Percentiles rank a stretch among this genome's conserved stretches.
Conservation (phyloP, 2,888 invertebrate species). For the Phoenoteleia sp. region DNA sequence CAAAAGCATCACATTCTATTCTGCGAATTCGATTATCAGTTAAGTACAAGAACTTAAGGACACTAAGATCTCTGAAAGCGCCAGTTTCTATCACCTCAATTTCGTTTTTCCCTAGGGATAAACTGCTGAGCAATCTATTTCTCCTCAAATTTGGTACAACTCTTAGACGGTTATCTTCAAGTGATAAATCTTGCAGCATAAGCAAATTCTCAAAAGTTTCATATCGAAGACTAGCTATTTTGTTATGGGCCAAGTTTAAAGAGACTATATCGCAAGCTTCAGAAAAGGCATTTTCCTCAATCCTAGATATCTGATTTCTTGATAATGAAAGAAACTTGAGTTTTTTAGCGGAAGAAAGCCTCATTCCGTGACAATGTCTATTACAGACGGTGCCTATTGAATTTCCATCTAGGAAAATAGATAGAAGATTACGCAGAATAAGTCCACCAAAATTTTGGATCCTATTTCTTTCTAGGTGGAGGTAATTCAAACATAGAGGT, state of each 20-base stretch:
- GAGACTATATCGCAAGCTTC: constrained; percentile 74
- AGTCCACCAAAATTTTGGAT: constrained; percentile 75
- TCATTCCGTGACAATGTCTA: constrained; percentile 73
- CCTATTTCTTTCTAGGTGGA: constrained; percentile 78
- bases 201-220: constrained; percentile 73
- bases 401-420: constrained; percentile 79
- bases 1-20: constrained; percentile 75
- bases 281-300: constrained; percentile 77
- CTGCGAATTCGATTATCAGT: constrained; percentile 75
- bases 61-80: constrained; percentile 71
- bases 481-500: constrained; percentile 77
- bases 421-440: constrained; percentile 72
- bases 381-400: constrained; percentile 76
- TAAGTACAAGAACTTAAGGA: constrained; percentile 76
- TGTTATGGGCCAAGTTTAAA: constrained; percentile 78
- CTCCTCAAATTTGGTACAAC: constrained; percentile 70
- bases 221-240: constrained; percentile 67
- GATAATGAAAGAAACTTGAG: constrained; percentile 77
- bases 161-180: constrained; percentile 76
- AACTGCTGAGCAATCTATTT: constrained; percentile 70
- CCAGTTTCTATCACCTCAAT: constrained; percentile 71
- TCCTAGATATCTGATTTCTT: constrained; percentile 74
- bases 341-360: constrained; percentile 74
- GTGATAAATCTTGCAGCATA: constrained; percentile 73
- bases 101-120: constrained; percentile 78